phyloP scores from a whole-genome alignment of 2,888 invertebrate species.

The Brachycybe producta region DNA sequence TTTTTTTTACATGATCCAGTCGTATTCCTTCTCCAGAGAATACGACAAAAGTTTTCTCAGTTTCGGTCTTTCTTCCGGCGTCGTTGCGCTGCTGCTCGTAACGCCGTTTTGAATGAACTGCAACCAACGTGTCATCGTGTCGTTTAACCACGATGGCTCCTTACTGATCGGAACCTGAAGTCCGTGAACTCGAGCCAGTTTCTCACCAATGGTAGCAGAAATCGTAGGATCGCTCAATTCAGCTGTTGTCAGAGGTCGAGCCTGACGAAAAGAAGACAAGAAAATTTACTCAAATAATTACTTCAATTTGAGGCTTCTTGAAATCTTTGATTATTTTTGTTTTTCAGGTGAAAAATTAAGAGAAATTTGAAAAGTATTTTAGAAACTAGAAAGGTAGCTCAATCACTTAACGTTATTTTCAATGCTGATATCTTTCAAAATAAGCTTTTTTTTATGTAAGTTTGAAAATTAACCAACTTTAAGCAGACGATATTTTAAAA shows the following conservation, averaged over 20 bases:
- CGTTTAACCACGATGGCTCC: constrained; percentile 89
- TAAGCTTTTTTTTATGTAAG: no score
- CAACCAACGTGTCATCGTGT: constrained; percentile 55
- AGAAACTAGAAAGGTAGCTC: no score
- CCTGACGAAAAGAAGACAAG: constrained; percentile 45
- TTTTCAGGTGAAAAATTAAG: no score
- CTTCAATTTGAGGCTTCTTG: no score
- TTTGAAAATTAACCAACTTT: no score
- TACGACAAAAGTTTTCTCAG: constrained; percentile 24
- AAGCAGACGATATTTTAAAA: no score
- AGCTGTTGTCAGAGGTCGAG: constrained; percentile 63
- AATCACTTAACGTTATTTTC: no score
- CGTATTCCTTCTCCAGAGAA: constrained; percentile 48
- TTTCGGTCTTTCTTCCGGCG: constrained; percentile 20
- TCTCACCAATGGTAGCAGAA: constrained; percentile 74
- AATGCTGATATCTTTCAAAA: no score
- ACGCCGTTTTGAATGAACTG: constrained; percentile 20
- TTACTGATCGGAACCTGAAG: constrained; percentile 92
- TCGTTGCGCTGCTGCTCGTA: constrained; percentile 16
- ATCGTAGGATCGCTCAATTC: constrained; percentile 69
- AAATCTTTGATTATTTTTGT: no score
- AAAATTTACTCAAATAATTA: neutral
- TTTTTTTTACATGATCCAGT: constrained; percentile 56
- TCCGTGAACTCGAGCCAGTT: constrained; percentile 83
- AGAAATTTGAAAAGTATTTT: no score